Conservation (phyloP, 1,140 invertebrate species). For the Agrypnia vestita region DNA sequence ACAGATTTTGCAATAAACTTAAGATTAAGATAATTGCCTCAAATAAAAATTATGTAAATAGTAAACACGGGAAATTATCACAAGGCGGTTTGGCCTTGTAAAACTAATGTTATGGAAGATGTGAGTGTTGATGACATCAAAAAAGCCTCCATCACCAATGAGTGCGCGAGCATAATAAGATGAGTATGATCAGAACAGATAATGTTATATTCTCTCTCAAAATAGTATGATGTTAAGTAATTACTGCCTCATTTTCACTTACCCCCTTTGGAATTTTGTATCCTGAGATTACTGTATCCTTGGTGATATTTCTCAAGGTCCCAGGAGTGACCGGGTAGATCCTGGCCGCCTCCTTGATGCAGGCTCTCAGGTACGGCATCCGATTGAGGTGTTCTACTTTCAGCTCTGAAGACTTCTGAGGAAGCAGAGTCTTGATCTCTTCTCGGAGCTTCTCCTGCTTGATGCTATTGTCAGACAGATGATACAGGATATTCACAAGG, state of each 20-base stretch:
- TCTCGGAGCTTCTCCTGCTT: conserved; percentile 74
- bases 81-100: too few relatives aligned
- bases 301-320: conserved; percentile 69
- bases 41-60: too few relatives aligned
- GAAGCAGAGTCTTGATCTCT: conserved; percentile 72
- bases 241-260: conserved; percentile 60
- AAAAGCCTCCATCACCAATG: too few relatives aligned
- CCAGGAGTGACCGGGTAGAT: conserved; percentile 73
- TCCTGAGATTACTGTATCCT: conserved; percentile 74
- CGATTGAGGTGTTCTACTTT: conserved; percentile 73
- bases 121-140: too few relatives aligned
- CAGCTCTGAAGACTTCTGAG: conserved; percentile 68
- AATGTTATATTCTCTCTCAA: too few relatives aligned
- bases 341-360: conserved; percentile 78
- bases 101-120: too few relatives aligned
- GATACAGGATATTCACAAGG: conserved; percentile 70
- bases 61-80: too few relatives aligned
- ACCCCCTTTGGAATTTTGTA: conserved; percentile 78
- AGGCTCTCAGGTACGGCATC: conserved; percentile 77
- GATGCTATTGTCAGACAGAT: conserved; percentile 72
- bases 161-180: too few relatives aligned
- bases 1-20: too few relatives aligned
- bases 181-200: too few relatives aligned
- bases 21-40: too few relatives aligned
- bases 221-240: background rate